A percentile compares a stretch with the other conserved stretches of the same genome.
phyloP scores from a whole-genome alignment of 2,113 vertebrate genomes.

The Polypterus senegalus region DNA sequence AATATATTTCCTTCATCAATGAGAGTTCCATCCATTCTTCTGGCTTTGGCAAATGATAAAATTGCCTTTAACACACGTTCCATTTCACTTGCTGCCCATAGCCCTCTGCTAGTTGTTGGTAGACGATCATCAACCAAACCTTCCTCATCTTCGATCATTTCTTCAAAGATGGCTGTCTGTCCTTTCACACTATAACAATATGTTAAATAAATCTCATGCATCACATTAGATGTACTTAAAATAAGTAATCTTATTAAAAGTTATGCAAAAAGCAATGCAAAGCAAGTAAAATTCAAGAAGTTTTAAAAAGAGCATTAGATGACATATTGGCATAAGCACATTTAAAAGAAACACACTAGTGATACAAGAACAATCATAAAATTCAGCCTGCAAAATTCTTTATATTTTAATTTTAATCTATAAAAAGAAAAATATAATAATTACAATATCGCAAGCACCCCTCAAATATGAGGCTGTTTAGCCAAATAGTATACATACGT shows the following conservation, averaged over 20 bases:
- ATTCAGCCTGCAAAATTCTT: no score
- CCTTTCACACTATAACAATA: slow-evolving; percentile 67
- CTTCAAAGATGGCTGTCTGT: slow-evolving; percentile 92
- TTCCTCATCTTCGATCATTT: slow-evolving; percentile 97
- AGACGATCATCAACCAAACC: slow-evolving; percentile 83
- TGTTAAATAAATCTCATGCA: neutral
- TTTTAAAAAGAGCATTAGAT: no score
- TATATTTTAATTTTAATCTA: no score
- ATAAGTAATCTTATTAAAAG: no score
- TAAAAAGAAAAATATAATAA: no score
- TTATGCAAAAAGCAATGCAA: no score
- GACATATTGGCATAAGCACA: no score
- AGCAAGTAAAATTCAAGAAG: no score
- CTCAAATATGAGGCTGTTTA: no score
- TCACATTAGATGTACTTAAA: slow-evolving; percentile 19
- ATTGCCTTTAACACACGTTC: slow-evolving; percentile 82
- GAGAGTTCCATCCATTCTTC: slow-evolving; percentile 63
- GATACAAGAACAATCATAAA: no score
- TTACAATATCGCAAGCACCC: no score
- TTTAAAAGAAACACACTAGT: no score
- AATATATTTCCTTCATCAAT: slow-evolving; percentile 78
- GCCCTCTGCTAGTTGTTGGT: slow-evolving; percentile 83
- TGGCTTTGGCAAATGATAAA: slow-evolving; percentile 75
- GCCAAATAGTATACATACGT: slow-evolving; percentile 58
- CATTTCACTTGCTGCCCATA: slow-evolving; percentile 86